Evolutionary conservation across 2,888 invertebrate species (phyloP).

Genomic region (Acronicta aceris): DNA sequence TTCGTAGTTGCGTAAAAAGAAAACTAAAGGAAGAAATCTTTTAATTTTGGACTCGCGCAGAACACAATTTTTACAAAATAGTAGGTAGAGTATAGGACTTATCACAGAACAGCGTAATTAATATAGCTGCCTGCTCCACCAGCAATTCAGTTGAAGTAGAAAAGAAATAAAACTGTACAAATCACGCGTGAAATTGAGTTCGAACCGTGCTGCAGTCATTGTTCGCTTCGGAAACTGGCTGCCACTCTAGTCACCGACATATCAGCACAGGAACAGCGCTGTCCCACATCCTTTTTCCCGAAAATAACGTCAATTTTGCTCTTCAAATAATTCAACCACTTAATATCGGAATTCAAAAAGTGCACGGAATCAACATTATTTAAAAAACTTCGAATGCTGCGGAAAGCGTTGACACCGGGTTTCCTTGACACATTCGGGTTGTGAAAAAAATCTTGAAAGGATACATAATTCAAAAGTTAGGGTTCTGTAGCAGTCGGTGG

Average conservation of each 20-base stretch:
- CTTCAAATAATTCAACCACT: slow-evolving; percentile 32
- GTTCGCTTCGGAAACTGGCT: slow-evolving; percentile 72
- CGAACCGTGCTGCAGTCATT: slow-evolving; percentile 78
- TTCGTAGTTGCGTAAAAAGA: neutral
- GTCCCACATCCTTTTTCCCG: slow-evolving; percentile 29
- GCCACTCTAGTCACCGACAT: slow-evolving; percentile 62
- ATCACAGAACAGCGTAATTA: slow-evolving; percentile 7
- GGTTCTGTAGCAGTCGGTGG: slow-evolving; percentile 65
- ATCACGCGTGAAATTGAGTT: slow-evolving; percentile 89
- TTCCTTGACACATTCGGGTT: slow-evolving; percentile 66
- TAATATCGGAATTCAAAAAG: slow-evolving; percentile 17
- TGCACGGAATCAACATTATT: slow-evolving; percentile 40
- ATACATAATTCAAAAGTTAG: slow-evolving; percentile 81
- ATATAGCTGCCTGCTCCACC: slow-evolving; percentile 48
- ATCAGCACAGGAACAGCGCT: slow-evolving; percentile 50
- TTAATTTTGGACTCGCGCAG: too few relatives aligned
- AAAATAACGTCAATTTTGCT: slow-evolving; percentile 28
- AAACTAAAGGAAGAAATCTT: too few relatives aligned
- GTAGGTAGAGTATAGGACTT: neutral
- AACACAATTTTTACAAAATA: too few relatives aligned
- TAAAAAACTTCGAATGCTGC: slow-evolving; percentile 59
- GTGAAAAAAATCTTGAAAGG: slow-evolving; percentile 74
- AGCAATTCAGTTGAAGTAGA: slow-evolving; percentile 71
- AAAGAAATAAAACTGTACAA: slow-evolving; percentile 86
- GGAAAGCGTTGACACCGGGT: slow-evolving; percentile 53